Evolutionary conservation across 2,113 vertebrate species (phyloP).

Genomic region (Columbina picui): DNA sequence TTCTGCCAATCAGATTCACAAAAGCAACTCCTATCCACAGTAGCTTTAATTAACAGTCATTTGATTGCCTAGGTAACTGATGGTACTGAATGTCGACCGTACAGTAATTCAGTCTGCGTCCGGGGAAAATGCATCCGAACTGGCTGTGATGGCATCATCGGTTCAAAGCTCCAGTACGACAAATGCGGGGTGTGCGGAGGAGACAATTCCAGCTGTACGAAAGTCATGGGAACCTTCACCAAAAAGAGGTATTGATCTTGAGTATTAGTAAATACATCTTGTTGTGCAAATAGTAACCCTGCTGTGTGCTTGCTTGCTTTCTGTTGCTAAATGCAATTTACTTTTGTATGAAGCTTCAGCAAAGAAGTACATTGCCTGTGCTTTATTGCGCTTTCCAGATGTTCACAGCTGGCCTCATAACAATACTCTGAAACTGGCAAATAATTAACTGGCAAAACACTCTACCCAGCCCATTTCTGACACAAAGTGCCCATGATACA

Average conservation of each 20-base stretch:
- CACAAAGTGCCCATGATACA: not conserved
- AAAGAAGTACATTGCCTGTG: not conserved
- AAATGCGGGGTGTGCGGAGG: slow-evolving; percentile 96
- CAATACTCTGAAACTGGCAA: not conserved
- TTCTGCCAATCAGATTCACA: not conserved
- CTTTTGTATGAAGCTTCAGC: not conserved
- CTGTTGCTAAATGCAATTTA: not conserved
- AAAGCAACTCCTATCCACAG: not conserved
- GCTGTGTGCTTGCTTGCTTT: not conserved
- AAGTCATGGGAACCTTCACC: slow-evolving; percentile 91
- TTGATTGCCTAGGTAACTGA: slow-evolving; percentile 85
- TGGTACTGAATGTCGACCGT: slow-evolving; percentile 92
- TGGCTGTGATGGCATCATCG: slow-evolving; percentile 94
- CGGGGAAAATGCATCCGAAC: slow-evolving; percentile 93
- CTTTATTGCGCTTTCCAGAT: not conserved
- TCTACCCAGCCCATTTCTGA: not conserved
- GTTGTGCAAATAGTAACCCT: not conserved
- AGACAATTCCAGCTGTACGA: slow-evolving; percentile 90
- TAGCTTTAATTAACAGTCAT: not conserved
- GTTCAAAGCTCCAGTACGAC: slow-evolving; percentile 95
- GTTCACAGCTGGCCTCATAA: not conserved
- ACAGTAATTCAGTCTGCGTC: slow-evolving; percentile 94
- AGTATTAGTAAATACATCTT: not conserved
- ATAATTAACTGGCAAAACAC: not conserved
- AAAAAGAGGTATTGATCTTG: slow-evolving; percentile 88